A percentile compares a stretch with the other conserved stretches of the same genome.
Evolutionary conservation across 2,113 vertebrate species (phyloP).

Genomic region (Aegithalos caudatus): DNA sequence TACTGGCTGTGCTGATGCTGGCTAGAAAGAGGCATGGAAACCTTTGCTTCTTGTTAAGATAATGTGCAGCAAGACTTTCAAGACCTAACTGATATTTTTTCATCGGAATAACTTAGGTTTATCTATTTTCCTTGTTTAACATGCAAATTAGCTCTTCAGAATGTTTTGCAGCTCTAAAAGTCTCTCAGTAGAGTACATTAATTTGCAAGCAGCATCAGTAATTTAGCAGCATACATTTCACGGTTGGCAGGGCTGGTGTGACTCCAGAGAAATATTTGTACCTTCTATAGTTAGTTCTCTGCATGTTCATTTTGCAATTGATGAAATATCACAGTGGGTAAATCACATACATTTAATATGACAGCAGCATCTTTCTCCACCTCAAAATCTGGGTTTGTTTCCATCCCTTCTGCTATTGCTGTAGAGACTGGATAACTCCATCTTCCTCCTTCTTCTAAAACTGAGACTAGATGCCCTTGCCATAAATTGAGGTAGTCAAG

Average conservation of each 20-base stretch:
- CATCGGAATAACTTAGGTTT: background rate
- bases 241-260: constrained; percentile 49
- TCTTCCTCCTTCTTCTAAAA: background rate
- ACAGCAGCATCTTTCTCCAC: background rate
- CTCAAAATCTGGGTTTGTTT: background rate
- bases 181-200: constrained; percentile 43
- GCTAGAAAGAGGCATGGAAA: background rate
- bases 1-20: background rate
- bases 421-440: background rate
- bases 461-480: background rate
- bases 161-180: constrained; percentile 48
- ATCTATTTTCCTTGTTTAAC: constrained; percentile 16
- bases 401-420: background rate
- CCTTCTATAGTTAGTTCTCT: constrained; percentile 53
- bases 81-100: background rate
- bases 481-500: background rate
- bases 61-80: background rate
- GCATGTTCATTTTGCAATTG: constrained; percentile 63
- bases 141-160: constrained; percentile 14
- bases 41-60: background rate
- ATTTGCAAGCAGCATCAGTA: constrained; percentile 60
- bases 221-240: constrained; percentile 61
- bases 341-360: constrained; percentile 34
- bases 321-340: constrained; percentile 38
- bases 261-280: constrained; percentile 65